A percentile compares a stretch with the other conserved stretches of the same genome.
Evolutionary conservation across 1,140 invertebrate species (phyloP).

Genomic region (Hycleus phaleratus): DNA sequence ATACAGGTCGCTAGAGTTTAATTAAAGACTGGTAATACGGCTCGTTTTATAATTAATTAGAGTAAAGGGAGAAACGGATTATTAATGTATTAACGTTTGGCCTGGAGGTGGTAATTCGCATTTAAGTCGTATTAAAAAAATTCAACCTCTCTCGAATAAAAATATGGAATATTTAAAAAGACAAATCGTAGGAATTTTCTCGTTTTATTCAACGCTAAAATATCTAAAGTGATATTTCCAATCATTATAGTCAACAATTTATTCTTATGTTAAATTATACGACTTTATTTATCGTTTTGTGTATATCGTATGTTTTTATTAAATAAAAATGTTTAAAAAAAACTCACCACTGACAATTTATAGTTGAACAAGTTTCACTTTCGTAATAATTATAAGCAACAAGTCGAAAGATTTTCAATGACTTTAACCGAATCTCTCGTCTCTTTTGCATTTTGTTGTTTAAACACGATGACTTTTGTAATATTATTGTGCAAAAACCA

Average conservation of each 20-base stretch:
- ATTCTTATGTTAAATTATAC: conserved; percentile 8
- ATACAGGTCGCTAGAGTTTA: too few relatives aligned
- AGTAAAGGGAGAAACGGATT: not conserved
- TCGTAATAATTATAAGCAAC: conserved; percentile 10
- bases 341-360: conserved; percentile 2
- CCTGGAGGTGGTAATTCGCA: not conserved
- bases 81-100: conserved; percentile 1
- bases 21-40: too few relatives aligned
- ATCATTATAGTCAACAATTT: conserved; percentile 8
- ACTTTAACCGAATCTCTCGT: too few relatives aligned
- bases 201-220: conserved; percentile 10
- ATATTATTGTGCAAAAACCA: too few relatives aligned
- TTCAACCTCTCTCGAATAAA: too few relatives aligned
- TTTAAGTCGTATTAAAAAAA: too few relatives aligned
- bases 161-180: not conserved
- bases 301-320: not conserved
- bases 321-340: not conserved
- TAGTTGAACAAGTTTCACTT: conserved; percentile 13
- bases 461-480: too few relatives aligned
- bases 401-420: too few relatives aligned
- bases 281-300: conserved; percentile 9
- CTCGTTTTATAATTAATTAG: too few relatives aligned
- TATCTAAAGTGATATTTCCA: conserved; percentile 1
- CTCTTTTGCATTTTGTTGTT: too few relatives aligned
- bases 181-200: conserved; percentile 1